Conservation (phyloP, 2,113 vertebrate species). For the Ammospiza caudacuta region DNA sequence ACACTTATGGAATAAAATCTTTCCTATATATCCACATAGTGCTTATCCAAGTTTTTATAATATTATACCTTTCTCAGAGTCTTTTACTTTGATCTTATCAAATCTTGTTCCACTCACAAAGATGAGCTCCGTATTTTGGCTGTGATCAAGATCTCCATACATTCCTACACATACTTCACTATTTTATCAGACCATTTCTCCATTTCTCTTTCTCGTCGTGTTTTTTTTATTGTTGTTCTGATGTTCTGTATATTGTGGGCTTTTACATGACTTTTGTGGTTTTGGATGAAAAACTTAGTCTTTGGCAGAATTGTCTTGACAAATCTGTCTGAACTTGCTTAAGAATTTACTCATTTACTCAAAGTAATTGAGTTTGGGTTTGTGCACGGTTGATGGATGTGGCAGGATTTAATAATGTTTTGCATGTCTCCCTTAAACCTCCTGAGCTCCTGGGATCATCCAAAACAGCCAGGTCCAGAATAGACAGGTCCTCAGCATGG, state of each 20-base stretch:
- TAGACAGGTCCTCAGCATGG: neutral
- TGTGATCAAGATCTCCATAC: neutral
- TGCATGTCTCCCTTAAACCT: neutral
- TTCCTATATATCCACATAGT: neutral
- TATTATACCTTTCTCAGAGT: neutral
- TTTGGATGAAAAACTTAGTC: neutral
- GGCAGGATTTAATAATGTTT: neutral
- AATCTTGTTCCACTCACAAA: neutral
- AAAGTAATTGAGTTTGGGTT: neutral
- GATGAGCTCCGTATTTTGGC: neutral
- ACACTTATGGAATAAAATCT: neutral
- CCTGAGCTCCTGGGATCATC: neutral
- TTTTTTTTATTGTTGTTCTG: neutral
- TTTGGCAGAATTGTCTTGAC: neutral
- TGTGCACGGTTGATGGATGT: neutral
- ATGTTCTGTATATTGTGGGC: neutral
- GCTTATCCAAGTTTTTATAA: neutral
- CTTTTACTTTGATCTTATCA: neutral
- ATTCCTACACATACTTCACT: neutral
- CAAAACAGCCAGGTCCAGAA: neutral
- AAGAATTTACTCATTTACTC: neutral
- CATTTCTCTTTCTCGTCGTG: neutral
- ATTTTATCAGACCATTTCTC: neutral
- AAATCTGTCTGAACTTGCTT: neutral
- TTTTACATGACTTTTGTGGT: neutral